Base-by-base conservation (phyloP, 2,888 invertebrate species). In the Apodemia mormo region DNA sequence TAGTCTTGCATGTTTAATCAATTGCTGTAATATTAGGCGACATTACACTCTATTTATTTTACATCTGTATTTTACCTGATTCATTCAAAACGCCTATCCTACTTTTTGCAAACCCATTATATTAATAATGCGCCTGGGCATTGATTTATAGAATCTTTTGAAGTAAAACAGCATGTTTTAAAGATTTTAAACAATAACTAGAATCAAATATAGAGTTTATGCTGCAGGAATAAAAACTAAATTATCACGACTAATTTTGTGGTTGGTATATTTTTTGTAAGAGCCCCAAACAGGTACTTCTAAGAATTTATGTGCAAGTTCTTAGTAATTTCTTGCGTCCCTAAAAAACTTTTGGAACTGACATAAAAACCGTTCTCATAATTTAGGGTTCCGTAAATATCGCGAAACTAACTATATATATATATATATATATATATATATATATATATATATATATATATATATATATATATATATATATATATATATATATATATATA, bases 211-310 rank as follows among this genome's bases (percentile, higher is more conserved):
- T 37, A 37, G n/a, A 33, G 2, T 14, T n/a, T 64, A 37, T 37
- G n/a, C 14, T 7, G 8, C 29, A 61, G 61, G 30, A 4, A 33
- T 61, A 61, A 12, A 33, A 33, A 61, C 33, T 10, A 61, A 49
- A 49, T 49, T 14, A 14, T 14, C 14, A 1, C 33, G 61, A 2
- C 12, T 61, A 61, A 14, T 33, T 61, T 61, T 33, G 5, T 14
- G 29, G 14, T 33, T 61, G 12, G 37, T 8, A 14, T 10, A 14
- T 64, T 64, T 64, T 64, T 64, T 64, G 61, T 64, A 14, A 14
- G 33, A 37, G 37, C n/a, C 61, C 33, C 30, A 37, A 64, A 64
- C 61, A 64, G 61, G 61, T 64, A 64, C 61, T 64, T 61, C 61
- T 61, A 33, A 61, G 61, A 61, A 61, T 61, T 61, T 61, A 61